Percentiles rank a stretch among this genome's conserved stretches.
Evolutionary conservation across 2,797 vertebrate genomes (phyloP).

Genomic region (Brachymystax lenok): DNA sequence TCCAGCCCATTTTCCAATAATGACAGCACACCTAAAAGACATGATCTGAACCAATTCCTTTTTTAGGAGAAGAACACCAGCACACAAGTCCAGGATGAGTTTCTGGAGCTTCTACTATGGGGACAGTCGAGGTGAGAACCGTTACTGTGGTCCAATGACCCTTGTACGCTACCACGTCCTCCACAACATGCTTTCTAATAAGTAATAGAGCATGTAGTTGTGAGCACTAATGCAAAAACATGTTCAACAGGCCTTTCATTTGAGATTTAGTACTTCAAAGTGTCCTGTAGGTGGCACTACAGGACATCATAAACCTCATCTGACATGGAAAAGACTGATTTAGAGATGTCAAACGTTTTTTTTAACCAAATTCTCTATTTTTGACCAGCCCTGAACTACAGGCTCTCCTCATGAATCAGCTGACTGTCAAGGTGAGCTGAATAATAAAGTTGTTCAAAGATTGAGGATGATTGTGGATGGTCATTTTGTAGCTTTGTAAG

Average conservation of each 20-base stretch:
- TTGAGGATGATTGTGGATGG: background rate
- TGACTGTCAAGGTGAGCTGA: conserved; percentile 91
- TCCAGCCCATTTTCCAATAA: background rate
- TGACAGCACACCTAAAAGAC: background rate
- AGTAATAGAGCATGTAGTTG: too few relatives aligned
- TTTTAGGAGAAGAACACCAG: conserved; percentile 94
- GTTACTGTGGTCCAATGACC: background rate
- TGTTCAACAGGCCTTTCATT: background rate
- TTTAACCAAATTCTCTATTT: background rate
- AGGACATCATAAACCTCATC: background rate
- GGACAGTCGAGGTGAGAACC: conserved; percentile 89
- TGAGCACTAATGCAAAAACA: background rate
- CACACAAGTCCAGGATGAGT: conserved; percentile 98
- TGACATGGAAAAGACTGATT: background rate
- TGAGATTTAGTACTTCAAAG: background rate
- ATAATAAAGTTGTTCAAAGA: background rate
- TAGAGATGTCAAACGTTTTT: background rate
- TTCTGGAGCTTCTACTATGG: conserved; percentile 95
- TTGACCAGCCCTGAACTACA: conserved; percentile 88
- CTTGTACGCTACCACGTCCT: background rate
- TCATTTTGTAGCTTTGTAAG: background rate
- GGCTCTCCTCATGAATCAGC: conserved; percentile 94
- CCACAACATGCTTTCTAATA: background rate
- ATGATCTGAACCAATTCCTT: background rate
- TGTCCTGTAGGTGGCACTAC: background rate